phyloP scores from a whole-genome alignment of 2,888 invertebrate species.

The Syrista parreyssii region DNA sequence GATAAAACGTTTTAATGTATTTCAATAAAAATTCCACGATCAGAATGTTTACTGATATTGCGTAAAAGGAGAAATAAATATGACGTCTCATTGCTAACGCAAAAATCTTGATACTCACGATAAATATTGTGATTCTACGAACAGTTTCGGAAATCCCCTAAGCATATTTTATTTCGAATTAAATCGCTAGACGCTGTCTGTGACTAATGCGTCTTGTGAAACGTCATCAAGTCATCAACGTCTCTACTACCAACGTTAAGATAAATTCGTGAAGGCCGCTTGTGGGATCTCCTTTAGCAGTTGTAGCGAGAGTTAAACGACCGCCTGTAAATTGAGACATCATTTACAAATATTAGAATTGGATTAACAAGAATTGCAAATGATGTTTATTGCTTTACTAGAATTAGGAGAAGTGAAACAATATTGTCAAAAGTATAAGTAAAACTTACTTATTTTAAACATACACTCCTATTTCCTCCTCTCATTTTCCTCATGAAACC shows the following conservation, averaged over 20 bases:
- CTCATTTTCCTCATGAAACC: not conserved
- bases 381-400: not conserved
- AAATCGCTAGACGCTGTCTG: not conserved
- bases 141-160: not conserved
- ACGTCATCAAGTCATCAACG: not conserved
- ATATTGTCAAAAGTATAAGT: not conserved
- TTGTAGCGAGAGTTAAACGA: not conserved
- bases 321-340: not conserved
- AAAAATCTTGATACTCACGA: not conserved
- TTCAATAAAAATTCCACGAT: not conserved
- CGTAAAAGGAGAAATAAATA: not conserved
- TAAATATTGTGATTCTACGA: not conserved
- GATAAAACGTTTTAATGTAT: not conserved
- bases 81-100: not conserved
- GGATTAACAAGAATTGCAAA: not conserved
- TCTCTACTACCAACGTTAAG: not conserved
- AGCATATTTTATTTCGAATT: not conserved
- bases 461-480: not conserved
- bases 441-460: not conserved
- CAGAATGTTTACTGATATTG: not conserved
- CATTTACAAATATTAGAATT: not conserved
- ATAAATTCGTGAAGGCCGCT: not conserved
- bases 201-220: not conserved
- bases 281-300: not conserved
- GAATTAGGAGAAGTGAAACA: not conserved